These are phyloP conservation scores for Marmota flaviventris DNA, from an alignment of 2,113 vertebrate species.

Conservation along the genomic window DNA sequence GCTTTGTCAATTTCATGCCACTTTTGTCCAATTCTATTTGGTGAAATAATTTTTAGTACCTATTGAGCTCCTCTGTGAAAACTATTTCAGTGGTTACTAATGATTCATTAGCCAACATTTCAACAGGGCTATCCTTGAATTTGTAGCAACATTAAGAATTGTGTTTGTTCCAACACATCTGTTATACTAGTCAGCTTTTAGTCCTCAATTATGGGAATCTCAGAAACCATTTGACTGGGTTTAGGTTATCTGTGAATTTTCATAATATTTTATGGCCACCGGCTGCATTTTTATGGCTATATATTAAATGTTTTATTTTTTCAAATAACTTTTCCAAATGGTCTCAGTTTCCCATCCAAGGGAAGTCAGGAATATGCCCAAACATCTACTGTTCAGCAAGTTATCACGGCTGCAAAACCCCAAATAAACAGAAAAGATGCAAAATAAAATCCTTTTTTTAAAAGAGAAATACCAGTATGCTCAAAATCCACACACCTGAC, in stretches of 20 bases:
- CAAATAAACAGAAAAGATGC: not conserved
- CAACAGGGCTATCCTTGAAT: conserved; percentile 24
- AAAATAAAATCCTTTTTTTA: not conserved
- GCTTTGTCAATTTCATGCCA: conserved; percentile 57
- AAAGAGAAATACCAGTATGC: not conserved
- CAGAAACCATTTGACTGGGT: conserved; percentile 50
- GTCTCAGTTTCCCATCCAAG: conserved; percentile 55
- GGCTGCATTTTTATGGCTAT: conserved; percentile 71
- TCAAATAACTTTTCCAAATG: conserved; percentile 68
- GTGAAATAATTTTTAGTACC: conserved; percentile 52
- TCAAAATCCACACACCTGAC: conserved; percentile 60
- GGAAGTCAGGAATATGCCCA: conserved; percentile 12
- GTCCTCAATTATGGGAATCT: conserved; percentile 43
- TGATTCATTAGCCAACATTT: conserved; percentile 1
- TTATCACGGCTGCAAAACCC: not conserved
- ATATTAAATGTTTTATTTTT: conserved; percentile 72
- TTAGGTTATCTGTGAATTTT: conserved; percentile 75
- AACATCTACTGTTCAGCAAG: conserved; percentile 16
- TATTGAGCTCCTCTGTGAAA: conserved; percentile 38
- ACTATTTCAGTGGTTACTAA: conserved; percentile 15
- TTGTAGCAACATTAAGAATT: conserved; percentile 8
- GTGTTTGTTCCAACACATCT: conserved; percentile 57
- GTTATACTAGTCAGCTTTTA: conserved; percentile 55
- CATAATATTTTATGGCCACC: conserved; percentile 69
- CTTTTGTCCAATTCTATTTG: conserved; percentile 62